Evolutionary conservation across 1,140 invertebrate species (phyloP), one percentile per base, ranked within the genome.

Genomic region (Drosophila setifemur): DNA sequence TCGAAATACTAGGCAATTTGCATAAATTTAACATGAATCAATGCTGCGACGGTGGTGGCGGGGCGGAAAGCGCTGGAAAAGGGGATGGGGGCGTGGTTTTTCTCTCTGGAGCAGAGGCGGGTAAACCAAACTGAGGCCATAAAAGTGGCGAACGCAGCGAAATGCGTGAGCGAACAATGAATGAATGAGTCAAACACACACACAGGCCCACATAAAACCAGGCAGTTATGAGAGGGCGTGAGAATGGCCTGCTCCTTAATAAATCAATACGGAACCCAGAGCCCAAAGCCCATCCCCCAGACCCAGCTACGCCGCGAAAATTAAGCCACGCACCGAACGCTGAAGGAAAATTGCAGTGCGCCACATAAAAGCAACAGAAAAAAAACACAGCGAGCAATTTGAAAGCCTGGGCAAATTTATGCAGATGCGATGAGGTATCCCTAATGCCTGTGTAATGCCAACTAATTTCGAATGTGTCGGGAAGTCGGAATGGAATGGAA

Each of bases 11-110:
- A 28, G 40, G 66, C 79, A 85, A 83, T 83, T 83, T 85, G 74
- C 79, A 83, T 83, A 83, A 79, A 79, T 74, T 83, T 64, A 71
- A 71, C 31, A 73, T 77, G 78, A 82, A 82, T 73, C 78, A 82
- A 82, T 82, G 78, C 67, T 50, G 29, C 23, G 19, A 5, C n/a
- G 31, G 6, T 12, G 14, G 37, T 21, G n/a, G 28, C 1, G 12
- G 12, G 18, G n/a, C 6, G 16, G 8, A 23, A 23, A 23, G 25
- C 29, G 37, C 28, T 50, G 40, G 29, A 42, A 40, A 40, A 47
- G 50, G 40, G 14, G 37, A 5, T 5, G 33, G 23, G n/a, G n/a
- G n/a, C n/a, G n/a, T n/a, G n/a, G n/a, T n/a, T n/a, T n/a, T n/a
- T n/a, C n/a, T n/a, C n/a, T n/a, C n/a, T n/a, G 26, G 29, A 55